phyloP scores from a whole-genome alignment of 53 echinoderm and acorn worm species.

The Stichopus horrens region DNA sequence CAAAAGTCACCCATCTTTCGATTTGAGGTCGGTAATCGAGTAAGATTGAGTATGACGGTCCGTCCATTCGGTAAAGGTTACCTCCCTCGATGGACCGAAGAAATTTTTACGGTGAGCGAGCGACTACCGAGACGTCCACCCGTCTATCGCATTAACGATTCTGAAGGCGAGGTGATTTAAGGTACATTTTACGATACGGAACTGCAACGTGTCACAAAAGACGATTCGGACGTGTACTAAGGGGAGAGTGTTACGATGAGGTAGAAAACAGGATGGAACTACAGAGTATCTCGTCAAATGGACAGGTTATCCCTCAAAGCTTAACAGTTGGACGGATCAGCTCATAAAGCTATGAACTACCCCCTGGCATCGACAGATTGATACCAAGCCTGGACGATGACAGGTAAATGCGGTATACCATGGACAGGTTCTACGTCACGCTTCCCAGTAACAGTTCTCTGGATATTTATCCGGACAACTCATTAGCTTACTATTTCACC shows the following conservation, averaged over 20 bases:
- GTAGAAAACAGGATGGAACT: slow-evolving; percentile 48
- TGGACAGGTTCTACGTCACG: slow-evolving; percentile 4
- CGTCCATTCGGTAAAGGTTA: slow-evolving; percentile 14
- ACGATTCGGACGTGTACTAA: no score
- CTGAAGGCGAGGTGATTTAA: slow-evolving; percentile 27
- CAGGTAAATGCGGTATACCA: background rate
- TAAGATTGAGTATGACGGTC: no score
- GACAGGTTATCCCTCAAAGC: no score
- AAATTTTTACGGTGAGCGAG: no score
- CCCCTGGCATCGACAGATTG: no score
- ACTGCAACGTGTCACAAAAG: slow-evolving; percentile 8
- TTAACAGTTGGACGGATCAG: no score
- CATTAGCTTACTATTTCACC: slow-evolving; percentile 18
- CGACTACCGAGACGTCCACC: slow-evolving; percentile 36
- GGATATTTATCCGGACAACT: no score
- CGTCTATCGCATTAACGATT: slow-evolving; percentile 54
- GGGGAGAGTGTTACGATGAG: slow-evolving; percentile 48
- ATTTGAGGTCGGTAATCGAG: no score
- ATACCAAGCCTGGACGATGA: no score
- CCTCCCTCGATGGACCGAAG: background rate
- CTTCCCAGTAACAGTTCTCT: slow-evolving; percentile 26
- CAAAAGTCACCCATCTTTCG: slow-evolving; percentile 5
- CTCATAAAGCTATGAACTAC: slow-evolving; percentile 40
- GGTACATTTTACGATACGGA: background rate
- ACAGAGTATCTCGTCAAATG: slow-evolving; percentile 65